phyloP scores from a whole-genome alignment of 2,113 vertebrate species.

The Paralichthys olivaceus region DNA sequence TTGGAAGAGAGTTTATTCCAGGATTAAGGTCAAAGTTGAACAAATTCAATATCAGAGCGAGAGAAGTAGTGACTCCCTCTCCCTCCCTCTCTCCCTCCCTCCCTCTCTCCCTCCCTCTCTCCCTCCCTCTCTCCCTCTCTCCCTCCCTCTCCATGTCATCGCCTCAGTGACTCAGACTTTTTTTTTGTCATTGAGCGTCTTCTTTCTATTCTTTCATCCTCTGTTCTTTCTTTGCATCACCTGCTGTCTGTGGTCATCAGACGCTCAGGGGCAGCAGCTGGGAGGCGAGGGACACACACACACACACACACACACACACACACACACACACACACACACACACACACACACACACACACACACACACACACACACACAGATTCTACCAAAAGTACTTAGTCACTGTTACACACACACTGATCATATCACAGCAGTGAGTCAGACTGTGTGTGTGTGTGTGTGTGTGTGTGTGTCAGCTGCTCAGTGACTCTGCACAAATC shows the following conservation, averaged over 20 bases:
- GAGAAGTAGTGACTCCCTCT: constrained; percentile 4
- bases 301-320: constrained; percentile 20
- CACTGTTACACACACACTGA: constrained; percentile 3
- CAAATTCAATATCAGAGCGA: neutral
- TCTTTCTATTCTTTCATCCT: neutral
- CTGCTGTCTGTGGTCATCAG: constrained; percentile 13
- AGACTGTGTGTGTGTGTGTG: constrained; percentile 24
- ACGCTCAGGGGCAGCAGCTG: constrained; percentile 28
- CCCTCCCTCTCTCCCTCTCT: neutral
- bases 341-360: neutral
- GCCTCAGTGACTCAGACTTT: neutral
- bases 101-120: no score
- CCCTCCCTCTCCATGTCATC: neutral
- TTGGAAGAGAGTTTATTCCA: no score
- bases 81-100: no score
- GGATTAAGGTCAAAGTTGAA: constrained; percentile 13
- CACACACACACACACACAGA: neutral
- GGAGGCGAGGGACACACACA: neutral
- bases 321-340: neutral
- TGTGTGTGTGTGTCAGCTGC: constrained; percentile 1
- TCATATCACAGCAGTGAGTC: constrained; percentile 40
- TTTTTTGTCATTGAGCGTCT: neutral
- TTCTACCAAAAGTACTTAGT: neutral
- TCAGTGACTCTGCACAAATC: constrained; percentile 56
- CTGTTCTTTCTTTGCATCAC: constrained; percentile 12